phyloP scores from a whole-genome alignment of 2,797 vertebrate species.

The Novumbra hubbsi region DNA sequence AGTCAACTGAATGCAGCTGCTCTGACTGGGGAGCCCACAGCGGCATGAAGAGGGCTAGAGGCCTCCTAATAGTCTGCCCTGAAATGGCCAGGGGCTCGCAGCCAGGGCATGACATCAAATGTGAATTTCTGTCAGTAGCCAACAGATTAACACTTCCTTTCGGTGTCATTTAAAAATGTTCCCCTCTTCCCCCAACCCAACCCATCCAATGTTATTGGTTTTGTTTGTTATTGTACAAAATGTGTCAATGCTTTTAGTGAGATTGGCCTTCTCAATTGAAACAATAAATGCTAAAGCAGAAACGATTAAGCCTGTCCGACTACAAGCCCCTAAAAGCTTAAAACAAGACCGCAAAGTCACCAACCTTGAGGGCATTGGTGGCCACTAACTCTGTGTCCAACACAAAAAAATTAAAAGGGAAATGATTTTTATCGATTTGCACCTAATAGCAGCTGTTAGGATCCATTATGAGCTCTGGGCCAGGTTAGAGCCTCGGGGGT shows the following conservation, averaged over 20 bases:
- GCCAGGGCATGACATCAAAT: not conserved
- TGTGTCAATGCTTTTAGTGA: constrained; percentile 66
- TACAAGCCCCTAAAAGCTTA: constrained; percentile 65
- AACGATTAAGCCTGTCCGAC: constrained; percentile 52
- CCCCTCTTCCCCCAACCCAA: not conserved
- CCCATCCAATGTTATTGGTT: constrained; percentile 18
- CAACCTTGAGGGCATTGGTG: not conserved
- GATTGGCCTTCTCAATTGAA: constrained; percentile 58
- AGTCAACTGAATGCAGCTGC: too few relatives aligned
- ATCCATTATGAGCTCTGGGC: constrained; percentile 57
- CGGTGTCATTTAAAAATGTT: constrained; percentile 3
- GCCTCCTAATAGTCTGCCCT: too few relatives aligned
- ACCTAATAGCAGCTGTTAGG: constrained; percentile 72
- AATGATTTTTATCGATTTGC: constrained; percentile 77
- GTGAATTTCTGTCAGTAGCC: not conserved
- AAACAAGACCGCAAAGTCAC: constrained; percentile 65
- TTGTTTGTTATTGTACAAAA: constrained; percentile 35
- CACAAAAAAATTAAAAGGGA: constrained; percentile 56
- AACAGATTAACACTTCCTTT: constrained; percentile 5
- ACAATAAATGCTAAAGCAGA: constrained; percentile 65
- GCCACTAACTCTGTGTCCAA: constrained; percentile 27
- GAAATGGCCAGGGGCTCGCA: too few relatives aligned
- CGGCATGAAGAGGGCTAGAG: too few relatives aligned
- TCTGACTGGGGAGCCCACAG: too few relatives aligned
- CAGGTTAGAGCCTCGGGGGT: constrained; percentile 55